Evolutionary conservation across 2,888 invertebrate species (phyloP).

Genomic region (Timema cristinae): DNA sequence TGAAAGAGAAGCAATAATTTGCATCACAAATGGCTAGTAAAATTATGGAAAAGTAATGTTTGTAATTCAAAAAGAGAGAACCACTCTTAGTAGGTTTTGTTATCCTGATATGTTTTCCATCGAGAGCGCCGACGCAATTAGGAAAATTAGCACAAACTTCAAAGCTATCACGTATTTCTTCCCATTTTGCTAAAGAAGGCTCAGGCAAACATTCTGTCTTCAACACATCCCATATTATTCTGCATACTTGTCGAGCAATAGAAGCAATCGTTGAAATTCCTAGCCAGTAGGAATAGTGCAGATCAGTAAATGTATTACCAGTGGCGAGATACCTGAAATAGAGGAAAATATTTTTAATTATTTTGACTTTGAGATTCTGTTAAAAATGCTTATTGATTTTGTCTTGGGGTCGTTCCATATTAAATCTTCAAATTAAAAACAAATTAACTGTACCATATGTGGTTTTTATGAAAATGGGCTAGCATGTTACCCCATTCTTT

Average conservation of each 20-base stretch:
- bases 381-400: too few species aligned
- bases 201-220: background rate
- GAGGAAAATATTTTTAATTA: background rate
- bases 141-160: too few species aligned
- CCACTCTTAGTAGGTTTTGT: constrained; percentile 10
- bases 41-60: constrained; percentile 3
- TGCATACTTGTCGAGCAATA: constrained; percentile 12
- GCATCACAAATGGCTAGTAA: background rate
- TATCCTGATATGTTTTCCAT: background rate
- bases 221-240: constrained; percentile 5
- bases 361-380: too few species aligned
- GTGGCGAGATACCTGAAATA: constrained; percentile 16
- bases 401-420: too few species aligned
- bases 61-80: background rate
- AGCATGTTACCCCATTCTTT: too few species aligned
- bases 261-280: constrained; percentile 13
- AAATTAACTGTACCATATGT: too few species aligned
- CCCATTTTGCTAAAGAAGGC: background rate
- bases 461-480: too few species aligned
- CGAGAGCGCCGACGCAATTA: too few species aligned
- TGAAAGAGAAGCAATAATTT: background rate
- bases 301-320: background rate
- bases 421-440: too few species aligned
- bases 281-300: constrained; percentile 6
- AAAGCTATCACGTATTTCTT: background rate